Evolutionary conservation across 2,888 invertebrate species (phyloP).

Genomic region (Habroteleia sp.): DNA sequence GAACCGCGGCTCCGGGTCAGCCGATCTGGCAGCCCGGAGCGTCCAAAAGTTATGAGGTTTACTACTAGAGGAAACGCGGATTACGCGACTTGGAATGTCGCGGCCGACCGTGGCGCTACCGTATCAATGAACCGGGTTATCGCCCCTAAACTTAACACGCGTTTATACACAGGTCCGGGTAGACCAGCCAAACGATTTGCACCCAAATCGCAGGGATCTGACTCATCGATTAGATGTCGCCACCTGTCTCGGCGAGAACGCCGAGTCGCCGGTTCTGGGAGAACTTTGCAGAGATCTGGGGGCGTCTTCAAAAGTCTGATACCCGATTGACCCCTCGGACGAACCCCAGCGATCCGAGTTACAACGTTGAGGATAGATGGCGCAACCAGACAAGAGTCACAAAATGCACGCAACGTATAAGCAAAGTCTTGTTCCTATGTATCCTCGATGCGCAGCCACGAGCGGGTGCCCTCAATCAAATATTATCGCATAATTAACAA

Average conservation of each 20-base stretch:
- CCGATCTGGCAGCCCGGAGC: slow-evolving; percentile 81
- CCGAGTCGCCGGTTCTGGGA: background rate
- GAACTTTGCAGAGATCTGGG: slow-evolving; percentile 1
- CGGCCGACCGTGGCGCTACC: too few species aligned
- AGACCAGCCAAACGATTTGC: too few species aligned
- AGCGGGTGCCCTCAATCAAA: slow-evolving; percentile 45
- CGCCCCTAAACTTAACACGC: too few species aligned
- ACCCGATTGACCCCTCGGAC: slow-evolving; percentile 13
- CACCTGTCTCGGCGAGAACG: too few species aligned
- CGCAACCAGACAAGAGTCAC: slow-evolving; percentile 51
- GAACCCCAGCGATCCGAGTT: slow-evolving; percentile 33
- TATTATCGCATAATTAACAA: slow-evolving; percentile 54
- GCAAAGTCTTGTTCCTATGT: slow-evolving; percentile 77
- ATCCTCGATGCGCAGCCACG: slow-evolving; percentile 66
- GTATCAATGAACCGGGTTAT: too few species aligned
- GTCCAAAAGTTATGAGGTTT: slow-evolving; percentile 76
- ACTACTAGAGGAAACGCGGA: slow-evolving; percentile 78
- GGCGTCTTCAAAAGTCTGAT: slow-evolving; percentile 39
- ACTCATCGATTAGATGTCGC: too few species aligned
- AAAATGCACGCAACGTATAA: slow-evolving; percentile 29
- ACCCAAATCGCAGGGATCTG: too few species aligned
- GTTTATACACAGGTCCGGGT: too few species aligned
- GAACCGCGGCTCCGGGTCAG: slow-evolving; percentile 85
- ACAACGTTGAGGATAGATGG: slow-evolving; percentile 39
- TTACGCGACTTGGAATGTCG: too few species aligned